Conservation (phyloP, 2,888 invertebrate genomes). For the Agriotes lineatus region DNA sequence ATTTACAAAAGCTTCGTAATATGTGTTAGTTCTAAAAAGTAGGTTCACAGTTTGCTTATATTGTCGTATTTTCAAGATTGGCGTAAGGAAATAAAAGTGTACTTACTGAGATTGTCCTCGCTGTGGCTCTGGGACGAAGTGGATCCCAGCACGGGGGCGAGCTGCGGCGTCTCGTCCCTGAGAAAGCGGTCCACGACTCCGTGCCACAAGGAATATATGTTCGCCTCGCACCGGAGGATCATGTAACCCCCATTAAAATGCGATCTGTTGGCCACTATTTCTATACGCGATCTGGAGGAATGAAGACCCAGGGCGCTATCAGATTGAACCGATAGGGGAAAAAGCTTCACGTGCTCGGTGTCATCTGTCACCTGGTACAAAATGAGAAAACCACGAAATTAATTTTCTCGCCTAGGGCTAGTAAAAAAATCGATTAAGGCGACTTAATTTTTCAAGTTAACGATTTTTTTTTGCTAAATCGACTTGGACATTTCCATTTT, state of each 20-base stretch:
- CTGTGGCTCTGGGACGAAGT: constrained; percentile 64
- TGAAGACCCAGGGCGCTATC: constrained; percentile 54
- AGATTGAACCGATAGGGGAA: constrained; percentile 50
- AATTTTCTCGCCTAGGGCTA: too few species aligned
- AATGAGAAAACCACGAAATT: too few species aligned
- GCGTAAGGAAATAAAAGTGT: not conserved
- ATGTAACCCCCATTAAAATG: constrained; percentile 58
- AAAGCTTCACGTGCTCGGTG: constrained; percentile 53
- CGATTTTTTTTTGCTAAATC: too few species aligned
- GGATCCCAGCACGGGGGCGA: constrained; percentile 62
- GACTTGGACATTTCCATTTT: too few species aligned
- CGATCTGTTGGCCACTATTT: constrained; percentile 56
- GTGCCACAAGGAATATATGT: constrained; percentile 58
- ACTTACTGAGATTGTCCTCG: constrained; percentile 50
- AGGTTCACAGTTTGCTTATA: too few species aligned
- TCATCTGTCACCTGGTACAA: constrained; percentile 55
- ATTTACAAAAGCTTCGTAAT: too few species aligned
- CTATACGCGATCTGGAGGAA: constrained; percentile 58
- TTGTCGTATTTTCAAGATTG: too few species aligned
- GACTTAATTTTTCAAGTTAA: not conserved
- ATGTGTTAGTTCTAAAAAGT: too few species aligned
- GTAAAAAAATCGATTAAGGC: not conserved
- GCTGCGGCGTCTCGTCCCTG: constrained; percentile 59
- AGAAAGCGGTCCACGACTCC: constrained; percentile 56
- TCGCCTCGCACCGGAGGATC: constrained; percentile 57